Base-by-base conservation (phyloP, 2,113 vertebrate genomes). In the Anhinga anhinga region DNA sequence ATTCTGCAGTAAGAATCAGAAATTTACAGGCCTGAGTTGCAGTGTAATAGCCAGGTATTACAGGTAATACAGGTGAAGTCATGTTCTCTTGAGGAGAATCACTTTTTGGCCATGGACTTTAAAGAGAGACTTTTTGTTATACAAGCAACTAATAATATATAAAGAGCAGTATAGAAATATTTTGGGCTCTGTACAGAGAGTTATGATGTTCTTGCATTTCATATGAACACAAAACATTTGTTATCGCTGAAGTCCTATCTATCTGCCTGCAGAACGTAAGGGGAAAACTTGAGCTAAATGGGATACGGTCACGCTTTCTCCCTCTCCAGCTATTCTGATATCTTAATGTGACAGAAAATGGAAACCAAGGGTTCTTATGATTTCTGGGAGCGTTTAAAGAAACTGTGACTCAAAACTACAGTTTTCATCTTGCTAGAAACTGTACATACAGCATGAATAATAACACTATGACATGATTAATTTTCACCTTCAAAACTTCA, bases 171-270 rank as follows among this genome's bases (percentile, higher is more conserved):
- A 61, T 0, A 61, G 49, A 63, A 63, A 79, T 88, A 67, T 52
- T 85, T 93, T 44, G 69, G 26, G 14, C 6, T 87, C 47, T 69
- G 13, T 42, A 32, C 16, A 40, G 61, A 50, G 10, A 53, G 6
- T n/a, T 42, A 8, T 50, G 38, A 15, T 71, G 17, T 69, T 79
- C 29, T 77, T 27, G 2, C 6, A 5, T 88, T 86, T 52, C 4
- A 23, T 56, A 30, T 38, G 26, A 82, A 36, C 36, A 13, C 16
- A 69, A 69, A 82, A 25, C 8, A 14, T 26, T 74, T 86, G 13
- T 63, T 76, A 7, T 52, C 8, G 21, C 4, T 56, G 0, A 72
- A 69, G 62, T 61, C 7, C 26, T 23, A 0, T 21, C 19, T 71
- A 14, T 59, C 18, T 78, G 15, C 52, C 84, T 90, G 22, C 5